Evolutionary conservation across 53 echinoderm and acorn worm species (phyloP).

Genomic region (Echinometra lucunter): DNA sequence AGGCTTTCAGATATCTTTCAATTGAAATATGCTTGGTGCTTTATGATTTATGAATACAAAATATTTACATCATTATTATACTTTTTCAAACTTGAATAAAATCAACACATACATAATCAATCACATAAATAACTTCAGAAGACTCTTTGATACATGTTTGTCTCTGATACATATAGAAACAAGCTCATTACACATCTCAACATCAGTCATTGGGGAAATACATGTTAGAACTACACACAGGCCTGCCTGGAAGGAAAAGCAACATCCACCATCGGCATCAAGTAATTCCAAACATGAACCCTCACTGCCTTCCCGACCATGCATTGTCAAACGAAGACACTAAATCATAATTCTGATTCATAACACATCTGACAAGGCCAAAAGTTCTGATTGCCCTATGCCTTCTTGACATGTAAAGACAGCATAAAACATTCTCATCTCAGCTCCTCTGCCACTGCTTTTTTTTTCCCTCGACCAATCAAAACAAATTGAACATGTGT

Average conservation of each 20-base stretch:
- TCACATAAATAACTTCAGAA: background rate
- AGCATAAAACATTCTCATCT: background rate
- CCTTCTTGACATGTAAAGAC: conserved; percentile 19
- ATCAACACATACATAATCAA: background rate
- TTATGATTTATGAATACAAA: too few species aligned
- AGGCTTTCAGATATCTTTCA: too few species aligned
- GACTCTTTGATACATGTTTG: background rate
- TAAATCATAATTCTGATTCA: conserved; percentile 35
- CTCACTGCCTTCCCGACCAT: background rate
- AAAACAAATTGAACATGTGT: conserved; percentile 55
- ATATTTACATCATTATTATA: too few species aligned
- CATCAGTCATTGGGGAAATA: too few species aligned
- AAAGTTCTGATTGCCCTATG: conserved; percentile 43
- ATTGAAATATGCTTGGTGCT: too few species aligned
- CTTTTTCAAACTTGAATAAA: background rate
- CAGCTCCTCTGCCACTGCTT: background rate
- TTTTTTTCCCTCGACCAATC: conserved; percentile 36
- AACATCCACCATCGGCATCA: background rate
- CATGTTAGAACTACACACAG: too few species aligned
- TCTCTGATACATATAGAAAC: too few species aligned
- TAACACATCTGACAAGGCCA: conserved; percentile 46
- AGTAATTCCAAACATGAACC: background rate
- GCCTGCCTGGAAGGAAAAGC: background rate
- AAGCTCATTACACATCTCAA: background rate
- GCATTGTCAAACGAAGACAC: conserved; percentile 19